Evolutionary conservation across 2,888 invertebrate species (phyloP).

Genomic region (Rhagonycha fulva): DNA sequence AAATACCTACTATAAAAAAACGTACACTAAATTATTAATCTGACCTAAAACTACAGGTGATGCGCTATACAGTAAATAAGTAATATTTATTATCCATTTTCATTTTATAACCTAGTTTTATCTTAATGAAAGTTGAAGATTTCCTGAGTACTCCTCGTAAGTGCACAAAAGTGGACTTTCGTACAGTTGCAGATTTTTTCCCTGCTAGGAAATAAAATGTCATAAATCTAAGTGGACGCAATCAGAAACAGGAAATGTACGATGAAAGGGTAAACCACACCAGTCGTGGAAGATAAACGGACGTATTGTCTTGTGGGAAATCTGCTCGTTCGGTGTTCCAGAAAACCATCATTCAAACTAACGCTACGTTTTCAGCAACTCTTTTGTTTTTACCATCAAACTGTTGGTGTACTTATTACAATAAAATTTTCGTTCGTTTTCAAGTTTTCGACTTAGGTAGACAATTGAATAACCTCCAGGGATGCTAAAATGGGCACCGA

Average conservation of each 20-base stretch:
- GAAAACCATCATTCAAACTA: conserved; percentile 24
- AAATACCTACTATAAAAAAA: no score
- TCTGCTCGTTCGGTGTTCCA: conserved; percentile 31
- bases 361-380: background rate
- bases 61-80: no score
- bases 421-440: conserved; percentile 15
- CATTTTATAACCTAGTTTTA: no score
- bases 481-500: background rate
- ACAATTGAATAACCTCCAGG: conserved; percentile 14
- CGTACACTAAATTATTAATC: no score
- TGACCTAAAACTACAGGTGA: no score
- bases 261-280: conserved; percentile 37
- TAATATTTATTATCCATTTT: no score
- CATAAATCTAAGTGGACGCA: conserved; percentile 42
- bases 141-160: background rate
- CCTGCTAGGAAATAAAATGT: conserved; percentile 24
- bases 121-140: no score
- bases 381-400: background rate
- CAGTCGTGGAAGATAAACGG: conserved; percentile 32
- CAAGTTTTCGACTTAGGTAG: conserved; percentile 6
- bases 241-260: conserved; percentile 39
- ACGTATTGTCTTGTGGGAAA: conserved; percentile 40
- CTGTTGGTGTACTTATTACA: background rate
- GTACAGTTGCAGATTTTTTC: background rate
- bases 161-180: background rate